Conservation (phyloP, 2,797 vertebrate genomes). For the Malurus leucopterus region DNA sequence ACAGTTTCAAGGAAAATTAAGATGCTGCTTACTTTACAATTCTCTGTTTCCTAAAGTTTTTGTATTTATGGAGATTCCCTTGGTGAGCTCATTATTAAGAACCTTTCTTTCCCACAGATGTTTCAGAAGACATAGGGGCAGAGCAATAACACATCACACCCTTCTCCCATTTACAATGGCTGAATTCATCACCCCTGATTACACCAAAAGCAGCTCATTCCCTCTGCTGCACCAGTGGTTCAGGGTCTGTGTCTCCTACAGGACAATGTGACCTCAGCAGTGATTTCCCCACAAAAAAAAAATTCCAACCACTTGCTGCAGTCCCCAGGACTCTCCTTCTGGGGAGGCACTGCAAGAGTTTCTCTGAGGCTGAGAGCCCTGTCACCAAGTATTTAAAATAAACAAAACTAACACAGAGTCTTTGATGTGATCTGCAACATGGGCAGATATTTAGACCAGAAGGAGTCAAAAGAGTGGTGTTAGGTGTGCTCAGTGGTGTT, state of each 20-base stretch:
- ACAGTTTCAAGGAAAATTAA: not conserved
- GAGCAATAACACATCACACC: not conserved
- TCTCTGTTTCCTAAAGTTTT: not conserved
- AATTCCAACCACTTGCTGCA: accelerated
- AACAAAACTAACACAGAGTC: not conserved
- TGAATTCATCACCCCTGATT: not conserved
- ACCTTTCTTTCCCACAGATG: not conserved
- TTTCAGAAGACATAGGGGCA: not conserved
- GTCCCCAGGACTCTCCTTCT: not conserved
- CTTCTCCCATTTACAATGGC: not conserved
- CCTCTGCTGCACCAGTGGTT: not conserved
- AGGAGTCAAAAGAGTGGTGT: not conserved
- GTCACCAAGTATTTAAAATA: not conserved
- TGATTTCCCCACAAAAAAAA: not conserved
- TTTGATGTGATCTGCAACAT: not conserved
- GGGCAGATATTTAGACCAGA: not conserved
- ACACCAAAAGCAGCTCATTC: not conserved
- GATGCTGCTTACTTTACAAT: not conserved
- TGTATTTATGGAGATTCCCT: not conserved
- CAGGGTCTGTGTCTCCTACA: not conserved
- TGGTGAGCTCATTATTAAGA: not conserved
- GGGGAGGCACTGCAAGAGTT: not conserved
- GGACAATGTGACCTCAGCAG: not conserved
- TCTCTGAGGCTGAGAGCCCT: not conserved
- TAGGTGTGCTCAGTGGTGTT: not conserved